These are phyloP conservation scores for Phortica magna DNA, from an alignment of 2,888 invertebrate species.

Conservation along the genomic window DNA sequence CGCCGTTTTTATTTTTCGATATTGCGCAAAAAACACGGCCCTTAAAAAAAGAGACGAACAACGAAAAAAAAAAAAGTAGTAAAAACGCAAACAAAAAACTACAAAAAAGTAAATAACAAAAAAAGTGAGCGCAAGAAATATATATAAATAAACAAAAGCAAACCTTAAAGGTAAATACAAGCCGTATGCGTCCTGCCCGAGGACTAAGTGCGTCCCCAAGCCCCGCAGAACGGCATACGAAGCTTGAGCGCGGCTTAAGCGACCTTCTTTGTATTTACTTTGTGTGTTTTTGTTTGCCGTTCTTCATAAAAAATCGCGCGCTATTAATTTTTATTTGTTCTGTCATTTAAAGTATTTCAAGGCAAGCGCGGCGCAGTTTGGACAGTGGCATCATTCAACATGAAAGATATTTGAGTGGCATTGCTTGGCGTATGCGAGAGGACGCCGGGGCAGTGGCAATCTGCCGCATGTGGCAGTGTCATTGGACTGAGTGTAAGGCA, in stretches of 20 bases:
- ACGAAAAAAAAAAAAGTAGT: slow-evolving; percentile 32
- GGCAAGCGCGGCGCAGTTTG: not conserved
- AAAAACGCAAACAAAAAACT: not conserved
- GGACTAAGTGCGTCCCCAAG: slow-evolving; percentile 31
- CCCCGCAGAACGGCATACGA: not conserved
- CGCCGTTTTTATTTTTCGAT: slow-evolving; percentile 43
- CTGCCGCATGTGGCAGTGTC: too few species aligned
- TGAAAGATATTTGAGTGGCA: slow-evolving; percentile 5
- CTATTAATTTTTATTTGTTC: slow-evolving; percentile 69
- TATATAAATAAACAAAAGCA: slow-evolving; percentile 65
- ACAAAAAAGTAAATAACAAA: slow-evolving; percentile 29
- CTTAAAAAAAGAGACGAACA: slow-evolving; percentile 34
- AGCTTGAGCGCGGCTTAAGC: not conserved
- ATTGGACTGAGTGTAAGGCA: too few species aligned
- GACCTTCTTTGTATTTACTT: slow-evolving; percentile 2
- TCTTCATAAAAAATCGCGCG: slow-evolving; percentile 37
- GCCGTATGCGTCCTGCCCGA: slow-evolving; percentile 15
- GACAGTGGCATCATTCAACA: not conserved
- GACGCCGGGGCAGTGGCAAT: too few species aligned
- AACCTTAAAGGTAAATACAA: slow-evolving; percentile 48
- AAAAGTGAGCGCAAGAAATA: slow-evolving; percentile 43
- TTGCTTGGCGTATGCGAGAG: not conserved
- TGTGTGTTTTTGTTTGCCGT: slow-evolving; percentile 33
- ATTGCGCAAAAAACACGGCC: slow-evolving; percentile 11
- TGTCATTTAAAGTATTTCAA: slow-evolving; percentile 66